Evolutionary conservation across 2,113 vertebrate species (phyloP).

Genomic region (Sciurus niger): DNA sequence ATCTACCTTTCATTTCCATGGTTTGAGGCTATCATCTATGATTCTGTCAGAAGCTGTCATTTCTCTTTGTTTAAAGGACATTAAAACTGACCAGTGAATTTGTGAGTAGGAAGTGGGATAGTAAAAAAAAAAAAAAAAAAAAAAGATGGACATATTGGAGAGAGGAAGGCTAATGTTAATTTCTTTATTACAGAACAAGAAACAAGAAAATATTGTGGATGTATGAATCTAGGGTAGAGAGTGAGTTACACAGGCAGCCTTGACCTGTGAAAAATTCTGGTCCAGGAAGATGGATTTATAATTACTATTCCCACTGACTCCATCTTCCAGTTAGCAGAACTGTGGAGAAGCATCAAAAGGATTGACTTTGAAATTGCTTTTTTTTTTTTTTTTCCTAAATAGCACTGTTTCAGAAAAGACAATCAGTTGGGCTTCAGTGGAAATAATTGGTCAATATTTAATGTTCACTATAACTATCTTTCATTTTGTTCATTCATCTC

Average conservation of each 20-base stretch:
- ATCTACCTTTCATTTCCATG: not conserved
- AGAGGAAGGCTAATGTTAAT: not conserved
- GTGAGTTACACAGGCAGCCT: not conserved
- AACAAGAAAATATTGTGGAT: not conserved
- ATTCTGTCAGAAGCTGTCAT: not conserved
- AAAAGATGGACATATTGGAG: not conserved
- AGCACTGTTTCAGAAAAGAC: not conserved
- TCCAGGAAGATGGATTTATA: not conserved
- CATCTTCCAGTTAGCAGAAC: not conserved
- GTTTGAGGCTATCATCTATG: not conserved
- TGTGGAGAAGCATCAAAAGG: not conserved
- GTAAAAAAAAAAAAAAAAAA: not conserved
- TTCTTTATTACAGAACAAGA: not conserved
- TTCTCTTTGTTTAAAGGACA: not conserved
- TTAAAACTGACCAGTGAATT: not conserved
- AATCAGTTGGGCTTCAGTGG: not conserved
- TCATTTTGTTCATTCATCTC: slow-evolving; percentile 5
- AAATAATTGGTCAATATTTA: slow-evolving; percentile 42
- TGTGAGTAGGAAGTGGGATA: not conserved
- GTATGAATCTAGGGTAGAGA: not conserved
- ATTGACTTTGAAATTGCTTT: not conserved
- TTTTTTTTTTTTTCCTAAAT: not conserved
- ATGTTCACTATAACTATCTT: slow-evolving; percentile 9
- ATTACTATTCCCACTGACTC: not conserved
- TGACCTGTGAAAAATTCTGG: not conserved